These are phyloP conservation scores for Corythucha ciliata DNA, from an alignment of 2,888 invertebrate species.

Conservation along the genomic window DNA sequence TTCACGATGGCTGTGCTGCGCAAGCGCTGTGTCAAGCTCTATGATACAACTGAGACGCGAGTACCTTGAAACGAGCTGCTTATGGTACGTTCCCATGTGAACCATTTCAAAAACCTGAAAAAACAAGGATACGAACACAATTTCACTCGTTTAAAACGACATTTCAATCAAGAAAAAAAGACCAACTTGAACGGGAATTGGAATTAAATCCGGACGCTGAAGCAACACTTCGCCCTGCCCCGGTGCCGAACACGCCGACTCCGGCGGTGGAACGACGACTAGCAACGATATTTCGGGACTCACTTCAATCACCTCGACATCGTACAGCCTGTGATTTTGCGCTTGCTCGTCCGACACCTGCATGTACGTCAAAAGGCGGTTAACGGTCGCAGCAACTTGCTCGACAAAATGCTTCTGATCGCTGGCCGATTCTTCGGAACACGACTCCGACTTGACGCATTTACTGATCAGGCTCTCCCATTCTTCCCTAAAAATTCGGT, in stretches of 20 bases:
- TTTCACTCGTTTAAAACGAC: background rate
- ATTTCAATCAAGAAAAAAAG: background rate
- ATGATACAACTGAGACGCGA: conserved; percentile 85
- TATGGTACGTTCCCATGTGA: conserved; percentile 88
- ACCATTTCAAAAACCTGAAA: conserved; percentile 54
- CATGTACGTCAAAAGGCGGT: conserved; percentile 70
- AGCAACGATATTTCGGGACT: conserved; percentile 84
- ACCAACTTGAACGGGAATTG: conserved; percentile 77
- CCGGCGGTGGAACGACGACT: conserved; percentile 83
- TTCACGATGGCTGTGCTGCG: conserved; percentile 87
- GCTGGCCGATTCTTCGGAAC: no score
- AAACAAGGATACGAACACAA: conserved; percentile 1
- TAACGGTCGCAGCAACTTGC: conserved; percentile 62
- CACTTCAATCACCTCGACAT: conserved; percentile 87
- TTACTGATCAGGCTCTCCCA: conserved; percentile 70
- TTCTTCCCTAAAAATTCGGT: conserved; percentile 65
- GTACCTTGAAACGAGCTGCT: conserved; percentile 80
- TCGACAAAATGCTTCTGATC: conserved; percentile 73
- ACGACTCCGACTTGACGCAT: conserved; percentile 24
- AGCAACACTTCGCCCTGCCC: conserved; percentile 76
- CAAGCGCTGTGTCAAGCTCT: conserved; percentile 82
- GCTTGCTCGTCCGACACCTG: conserved; percentile 63
- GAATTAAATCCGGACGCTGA: conserved; percentile 74
- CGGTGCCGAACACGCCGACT: conserved; percentile 78
- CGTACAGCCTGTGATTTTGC: conserved; percentile 67